Evolutionary conservation across 2,113 vertebrate species (phyloP), one percentile per base, ranked within the genome.

Genomic region (Larimichthys crocea): DNA sequence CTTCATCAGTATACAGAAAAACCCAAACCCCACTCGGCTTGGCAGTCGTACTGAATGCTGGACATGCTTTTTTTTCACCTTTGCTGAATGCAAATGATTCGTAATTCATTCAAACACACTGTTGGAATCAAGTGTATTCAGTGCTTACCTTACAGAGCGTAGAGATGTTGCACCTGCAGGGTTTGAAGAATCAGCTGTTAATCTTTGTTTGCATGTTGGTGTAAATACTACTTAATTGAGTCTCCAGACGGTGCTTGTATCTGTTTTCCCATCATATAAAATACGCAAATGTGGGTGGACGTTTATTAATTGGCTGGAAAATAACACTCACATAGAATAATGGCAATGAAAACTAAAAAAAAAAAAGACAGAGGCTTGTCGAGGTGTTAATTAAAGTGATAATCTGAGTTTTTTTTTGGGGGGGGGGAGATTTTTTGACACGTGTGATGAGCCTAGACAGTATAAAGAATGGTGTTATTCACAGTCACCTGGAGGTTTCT

Each of bases 291-390:
- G 57, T 66, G 64, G 31, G 53, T 63, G 57, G 76, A 75, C 55
- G 61, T 52, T 71, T 64, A 11, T 53, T 79, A 86, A 76, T 74
- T 65, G 46, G 31, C 50, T 69, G 22, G 20, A 64, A 73, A 79
- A 73, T 59, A 48, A 59, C 4, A 53, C n/a, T 60, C 31, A 77
- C 44, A 42, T 44, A 8, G 5, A 63, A 62, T 22, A 70, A 19
- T 48, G 10, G 10, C 35, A 40, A 69, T 2, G 3, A 52, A 52
- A 57, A 31, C 31, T 29, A 26, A 29, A 40, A 80, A 35, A 35
- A 6, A 6, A 35, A 35, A 35, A 35, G 5, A 35, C 1, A 1
- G 31, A 35, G 8, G n/a, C 10, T 74, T 9, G 1, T 22, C 6
- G 10, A 35, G 66, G 24, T 55, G 20, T 48, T 26, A n/a, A 76